Evolutionary conservation across 2,113 vertebrate species (phyloP).

Genomic region (Brachionichthys hirsutus): DNA sequence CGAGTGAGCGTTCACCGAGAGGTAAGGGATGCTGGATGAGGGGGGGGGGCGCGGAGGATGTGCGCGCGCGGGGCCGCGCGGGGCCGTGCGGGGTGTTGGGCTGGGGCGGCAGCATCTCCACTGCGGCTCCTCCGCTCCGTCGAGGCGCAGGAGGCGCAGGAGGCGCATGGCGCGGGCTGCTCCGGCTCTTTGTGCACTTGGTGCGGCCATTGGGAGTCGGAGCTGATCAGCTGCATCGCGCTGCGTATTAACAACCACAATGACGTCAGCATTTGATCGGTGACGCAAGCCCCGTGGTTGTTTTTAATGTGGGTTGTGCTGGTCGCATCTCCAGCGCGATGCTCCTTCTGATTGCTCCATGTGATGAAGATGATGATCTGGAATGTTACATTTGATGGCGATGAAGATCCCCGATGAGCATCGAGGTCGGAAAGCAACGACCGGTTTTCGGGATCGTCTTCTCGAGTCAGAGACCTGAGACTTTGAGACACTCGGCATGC

Average conservation of each 20-base stretch:
- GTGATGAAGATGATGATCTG: too few relatives aligned
- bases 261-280: conserved; percentile 63
- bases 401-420: too few relatives aligned
- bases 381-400: too few relatives aligned
- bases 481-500: too few relatives aligned
- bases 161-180: conserved; percentile 15
- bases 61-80: conserved; percentile 36
- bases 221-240: conserved; percentile 65
- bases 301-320: not conserved
- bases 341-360: too few relatives aligned
- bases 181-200: conserved; percentile 53
- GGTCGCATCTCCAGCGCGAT: too few relatives aligned
- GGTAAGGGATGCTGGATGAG: conserved; percentile 49
- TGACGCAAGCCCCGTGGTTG: conserved; percentile 50
- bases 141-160: conserved; percentile 2
- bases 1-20: conserved; percentile 52
- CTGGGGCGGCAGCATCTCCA: conserved; percentile 37
- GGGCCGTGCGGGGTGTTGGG: too few relatives aligned
- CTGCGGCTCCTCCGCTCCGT: conserved; percentile 22
- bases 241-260: conserved; percentile 63
- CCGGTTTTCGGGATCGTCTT: too few relatives aligned
- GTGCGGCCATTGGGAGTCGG: conserved; percentile 29
- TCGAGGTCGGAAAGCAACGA: too few relatives aligned
- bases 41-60: conserved; percentile 30
- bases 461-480: too few relatives aligned